Base-by-base conservation (phyloP, 92 coral and sea anemone species). In the Zoanthus sociatus region DNA sequence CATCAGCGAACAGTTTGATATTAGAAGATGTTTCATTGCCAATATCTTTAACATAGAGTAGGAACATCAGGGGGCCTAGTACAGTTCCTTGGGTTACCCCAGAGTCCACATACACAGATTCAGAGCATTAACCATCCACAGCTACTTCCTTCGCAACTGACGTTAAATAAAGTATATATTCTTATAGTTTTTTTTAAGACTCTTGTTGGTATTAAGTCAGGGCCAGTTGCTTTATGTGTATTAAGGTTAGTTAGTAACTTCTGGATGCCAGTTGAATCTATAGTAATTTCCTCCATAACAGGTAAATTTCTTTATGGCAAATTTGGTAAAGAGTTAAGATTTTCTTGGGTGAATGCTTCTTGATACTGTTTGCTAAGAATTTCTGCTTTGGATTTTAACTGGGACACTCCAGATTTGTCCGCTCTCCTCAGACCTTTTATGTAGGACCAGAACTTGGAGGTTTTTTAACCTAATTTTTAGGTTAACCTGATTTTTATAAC, bases 341-440 rank as follows among this genome's bases (percentile, higher is more conserved):
- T 84, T 48, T 86, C 86, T 86, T 58, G 46, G 37, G 86, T 86
- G 86, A 86, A 86, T 76, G 77, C 89, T 77, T 86, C 45, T 77
- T 86, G 86, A 61, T 76, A 86, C 87, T 86, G 89, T n/a, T 86
- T 77, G 61, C 89, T 86, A 56, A 63, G 86, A 5, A 77, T 53
- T 1, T 71, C 61, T 51, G 87, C 78, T 69, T 83, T 83, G 42
- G 42, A 37, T 37, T 37, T 37, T 37, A 37, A 37, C 42, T 37
- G 42, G 42, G 2, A 37, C 21, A 83, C 56, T 11, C 78, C 58
- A 11, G 12, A 53, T 53, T 4, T 53, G 58, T 53, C 58, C 26
- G 26, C 26, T 53, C 13, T 53, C 8, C 5, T 53, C 8, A 53
- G 58, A 4, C 58, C 13, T 53, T 53, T 53, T 8, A 53, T 53